Conservation (phyloP, 2,888 invertebrate species). For the Agonopterix alstromeriana region DNA sequence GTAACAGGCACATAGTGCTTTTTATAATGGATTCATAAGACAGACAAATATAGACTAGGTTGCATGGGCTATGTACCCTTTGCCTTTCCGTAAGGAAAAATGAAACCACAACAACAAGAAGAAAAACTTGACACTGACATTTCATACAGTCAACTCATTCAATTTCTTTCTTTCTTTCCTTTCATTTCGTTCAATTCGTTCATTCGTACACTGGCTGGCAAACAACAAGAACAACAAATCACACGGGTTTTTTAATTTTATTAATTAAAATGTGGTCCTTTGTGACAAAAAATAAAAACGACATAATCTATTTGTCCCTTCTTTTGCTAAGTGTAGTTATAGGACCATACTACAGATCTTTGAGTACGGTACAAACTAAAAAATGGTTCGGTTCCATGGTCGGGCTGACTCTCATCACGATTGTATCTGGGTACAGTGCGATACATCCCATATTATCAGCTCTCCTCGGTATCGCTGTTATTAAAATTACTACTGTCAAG, state of each 20-base stretch:
- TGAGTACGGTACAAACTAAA: slow-evolving; percentile 43
- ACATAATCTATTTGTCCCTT: slow-evolving; percentile 83
- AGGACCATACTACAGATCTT: slow-evolving; percentile 80
- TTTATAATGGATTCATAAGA: no score
- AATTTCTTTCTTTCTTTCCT: no score
- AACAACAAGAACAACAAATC: no score
- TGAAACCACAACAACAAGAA: no score
- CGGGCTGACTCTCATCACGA: slow-evolving; percentile 49
- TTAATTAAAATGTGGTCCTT: slow-evolving; percentile 42
- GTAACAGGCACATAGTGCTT: no score
- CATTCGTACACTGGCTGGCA: no score
- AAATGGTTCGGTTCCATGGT: slow-evolving; percentile 75
- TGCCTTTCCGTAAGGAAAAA: no score
- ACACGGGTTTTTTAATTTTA: background rate
- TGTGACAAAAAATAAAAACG: slow-evolving; percentile 81
- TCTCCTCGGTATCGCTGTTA: slow-evolving; percentile 46
- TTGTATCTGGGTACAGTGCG: slow-evolving; percentile 57
- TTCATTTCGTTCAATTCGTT: no score
- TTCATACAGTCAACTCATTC: no score
- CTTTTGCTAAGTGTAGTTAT: slow-evolving; percentile 82
- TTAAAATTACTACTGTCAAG: slow-evolving; percentile 53
- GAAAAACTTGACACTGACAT: no score
- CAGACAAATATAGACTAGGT: no score
- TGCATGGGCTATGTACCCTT: no score
- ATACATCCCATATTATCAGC: slow-evolving; percentile 58